Conservation (phyloP, 2,797 vertebrate genomes). For the Limnodromus scolopaceus region DNA sequence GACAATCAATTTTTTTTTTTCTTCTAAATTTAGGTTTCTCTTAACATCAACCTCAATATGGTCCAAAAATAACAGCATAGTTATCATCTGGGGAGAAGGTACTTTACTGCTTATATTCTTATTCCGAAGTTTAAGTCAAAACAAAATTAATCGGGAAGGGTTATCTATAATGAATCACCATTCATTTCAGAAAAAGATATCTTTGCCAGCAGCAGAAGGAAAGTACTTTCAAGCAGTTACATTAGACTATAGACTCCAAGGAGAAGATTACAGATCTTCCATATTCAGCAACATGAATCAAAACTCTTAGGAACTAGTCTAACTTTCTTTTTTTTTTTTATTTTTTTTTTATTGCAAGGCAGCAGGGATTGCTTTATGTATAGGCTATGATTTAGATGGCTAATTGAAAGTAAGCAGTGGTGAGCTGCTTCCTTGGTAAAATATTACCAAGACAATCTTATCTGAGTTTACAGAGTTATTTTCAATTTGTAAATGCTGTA, state of each 20-base stretch:
- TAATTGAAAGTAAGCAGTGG: slow-evolving; percentile 80
- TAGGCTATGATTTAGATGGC: slow-evolving; percentile 77
- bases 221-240: slow-evolving; percentile 67
- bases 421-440: slow-evolving; percentile 70
- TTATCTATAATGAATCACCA: slow-evolving; percentile 81
- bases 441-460: slow-evolving; percentile 81
- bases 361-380: slow-evolving; percentile 69
- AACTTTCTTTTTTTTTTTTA: slow-evolving; percentile 34
- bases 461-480: slow-evolving; percentile 80
- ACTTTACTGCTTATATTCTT: slow-evolving; percentile 57
- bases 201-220: slow-evolving; percentile 57
- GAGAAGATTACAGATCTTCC: slow-evolving; percentile 70
- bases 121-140: slow-evolving; percentile 78
- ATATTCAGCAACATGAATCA: slow-evolving; percentile 70
- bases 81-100: slow-evolving; percentile 43
- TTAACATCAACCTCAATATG: slow-evolving; percentile 11
- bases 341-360: slow-evolving; percentile 46
- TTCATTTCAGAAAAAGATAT: slow-evolving; percentile 55
- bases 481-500: slow-evolving; percentile 76
- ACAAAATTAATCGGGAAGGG: slow-evolving; percentile 78
- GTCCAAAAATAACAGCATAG: slow-evolving; percentile 70
- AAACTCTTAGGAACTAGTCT: slow-evolving; percentile 67
- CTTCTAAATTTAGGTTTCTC: slow-evolving; percentile 71
- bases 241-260: slow-evolving; percentile 58
- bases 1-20: slow-evolving; percentile 52